A percentile compares a stretch with the other conserved stretches of the same genome.
phyloP scores from a whole-genome alignment of 2,797 vertebrate genomes.

The Aplochiton taeniatus region DNA sequence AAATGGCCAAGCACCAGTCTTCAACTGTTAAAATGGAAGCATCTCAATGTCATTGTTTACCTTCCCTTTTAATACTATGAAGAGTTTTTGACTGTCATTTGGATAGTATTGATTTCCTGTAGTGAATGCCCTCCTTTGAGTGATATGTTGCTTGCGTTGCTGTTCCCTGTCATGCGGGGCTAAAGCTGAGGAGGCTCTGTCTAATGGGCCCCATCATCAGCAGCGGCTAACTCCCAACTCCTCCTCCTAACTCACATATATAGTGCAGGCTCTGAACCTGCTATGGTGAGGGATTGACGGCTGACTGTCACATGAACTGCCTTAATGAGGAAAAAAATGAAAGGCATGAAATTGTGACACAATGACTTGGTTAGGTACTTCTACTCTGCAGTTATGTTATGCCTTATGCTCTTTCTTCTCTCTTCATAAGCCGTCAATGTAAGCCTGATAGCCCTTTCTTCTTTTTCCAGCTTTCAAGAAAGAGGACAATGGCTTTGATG shows the following conservation, averaged over 20 bases:
- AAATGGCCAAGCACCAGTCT: no score
- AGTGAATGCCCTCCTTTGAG: background rate
- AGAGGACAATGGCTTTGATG: conserved; percentile 90
- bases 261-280: background rate
- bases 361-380: background rate
- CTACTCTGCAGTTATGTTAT: conserved; percentile 4
- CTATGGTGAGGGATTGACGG: background rate
- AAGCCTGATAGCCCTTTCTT: conserved; percentile 47
- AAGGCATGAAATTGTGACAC: conserved; percentile 22
- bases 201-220: background rate
- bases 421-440: conserved; percentile 36
- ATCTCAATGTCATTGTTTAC: conserved; percentile 7
- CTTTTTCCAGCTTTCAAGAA: conserved; percentile 89
- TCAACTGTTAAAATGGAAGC: conserved; percentile 1
- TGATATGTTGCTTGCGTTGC: background rate
- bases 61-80: conserved; percentile 21
- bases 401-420: conserved; percentile 21
- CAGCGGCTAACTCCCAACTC: background rate
- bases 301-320: conserved; percentile 10
- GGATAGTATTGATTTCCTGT: background rate
- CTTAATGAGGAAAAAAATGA: conserved; percentile 22
- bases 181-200: background rate
- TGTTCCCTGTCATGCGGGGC: background rate
- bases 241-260: background rate
- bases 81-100: conserved; percentile 31